Evolutionary conservation across 2,113 vertebrate species (phyloP).

Genomic region (Danio rerio): DNA sequence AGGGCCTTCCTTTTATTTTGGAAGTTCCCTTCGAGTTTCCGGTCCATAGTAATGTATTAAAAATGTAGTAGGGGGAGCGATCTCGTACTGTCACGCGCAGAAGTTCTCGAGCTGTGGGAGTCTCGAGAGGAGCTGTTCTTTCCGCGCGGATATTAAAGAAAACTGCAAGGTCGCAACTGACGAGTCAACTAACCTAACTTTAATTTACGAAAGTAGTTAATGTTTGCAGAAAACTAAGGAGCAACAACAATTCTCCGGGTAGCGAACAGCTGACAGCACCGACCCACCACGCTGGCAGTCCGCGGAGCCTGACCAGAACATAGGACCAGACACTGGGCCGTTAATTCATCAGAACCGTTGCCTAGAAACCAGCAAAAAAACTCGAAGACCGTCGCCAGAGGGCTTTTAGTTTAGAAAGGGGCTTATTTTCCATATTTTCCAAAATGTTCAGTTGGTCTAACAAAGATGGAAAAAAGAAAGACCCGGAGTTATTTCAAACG

Average conservation of each 20-base stretch:
- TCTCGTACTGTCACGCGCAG: slow-evolving; percentile 1
- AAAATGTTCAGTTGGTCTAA: slow-evolving; percentile 85
- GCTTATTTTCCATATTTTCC: background rate
- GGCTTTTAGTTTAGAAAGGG: background rate
- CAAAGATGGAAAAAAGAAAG: slow-evolving; percentile 80
- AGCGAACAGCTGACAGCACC: slow-evolving; percentile 23
- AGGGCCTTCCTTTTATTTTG: slow-evolving; percentile 52
- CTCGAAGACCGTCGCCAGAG: background rate
- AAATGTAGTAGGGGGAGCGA: background rate
- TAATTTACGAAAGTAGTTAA: background rate
- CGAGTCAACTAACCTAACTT: background rate
- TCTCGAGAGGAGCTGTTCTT: background rate
- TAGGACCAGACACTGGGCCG: background rate
- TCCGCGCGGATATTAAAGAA: background rate
- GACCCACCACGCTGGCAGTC: slow-evolving; percentile 39
- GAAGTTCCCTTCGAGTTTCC: slow-evolving; percentile 37
- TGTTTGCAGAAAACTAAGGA: background rate
- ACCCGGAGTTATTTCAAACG: slow-evolving; percentile 83
- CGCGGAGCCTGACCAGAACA: background rate
- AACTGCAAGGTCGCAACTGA: background rate
- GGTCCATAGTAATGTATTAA: slow-evolving; percentile 22
- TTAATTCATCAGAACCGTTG: slow-evolving; percentile 1
- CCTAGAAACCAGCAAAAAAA: background rate
- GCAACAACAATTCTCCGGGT: background rate
- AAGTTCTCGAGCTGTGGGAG: background rate